phyloP scores from a whole-genome alignment of 2,888 invertebrate genomes.

The Synanthedon vespiformis region DNA sequence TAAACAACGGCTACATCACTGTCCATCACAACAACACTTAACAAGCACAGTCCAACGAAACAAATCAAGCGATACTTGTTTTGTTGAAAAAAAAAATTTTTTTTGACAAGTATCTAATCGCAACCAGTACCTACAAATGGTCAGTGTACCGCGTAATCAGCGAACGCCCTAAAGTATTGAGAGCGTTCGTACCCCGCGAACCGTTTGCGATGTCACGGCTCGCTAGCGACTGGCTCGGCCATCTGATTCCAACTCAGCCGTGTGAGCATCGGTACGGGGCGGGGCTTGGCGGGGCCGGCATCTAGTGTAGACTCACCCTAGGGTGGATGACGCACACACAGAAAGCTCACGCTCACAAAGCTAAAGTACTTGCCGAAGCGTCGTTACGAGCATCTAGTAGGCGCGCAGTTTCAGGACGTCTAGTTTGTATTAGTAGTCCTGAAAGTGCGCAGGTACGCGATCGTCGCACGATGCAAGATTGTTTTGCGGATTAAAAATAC shows the following conservation, averaged over 20 bases:
- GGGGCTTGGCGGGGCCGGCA: conserved; percentile 40
- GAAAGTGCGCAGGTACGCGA: conserved; percentile 10
- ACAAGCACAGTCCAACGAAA: conserved; percentile 33
- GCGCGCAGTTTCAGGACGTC: conserved; percentile 14
- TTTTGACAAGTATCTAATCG: conserved; percentile 58
- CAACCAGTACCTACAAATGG: conserved; percentile 22
- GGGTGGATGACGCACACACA: conserved; percentile 45
- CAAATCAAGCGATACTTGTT: conserved; percentile 19
- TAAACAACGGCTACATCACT: conserved; percentile 17
- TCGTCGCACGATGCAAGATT: conserved; percentile 1
- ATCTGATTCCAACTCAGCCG: conserved; percentile 71
- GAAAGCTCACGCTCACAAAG: conserved; percentile 26
- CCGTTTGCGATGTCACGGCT: conserved; percentile 68
- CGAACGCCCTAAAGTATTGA: conserved; percentile 56
- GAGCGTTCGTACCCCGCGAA: conserved; percentile 53
- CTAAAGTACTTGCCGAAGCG: conserved; percentile 14
- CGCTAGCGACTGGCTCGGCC: conserved; percentile 67
- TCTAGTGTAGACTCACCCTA: conserved; percentile 26
- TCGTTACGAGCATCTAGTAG: conserved; percentile 1
- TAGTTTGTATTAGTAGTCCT: conserved; percentile 1
- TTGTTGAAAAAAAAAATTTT: conserved; percentile 44
- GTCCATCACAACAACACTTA: conserved; percentile 24
- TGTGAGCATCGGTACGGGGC: conserved; percentile 63
- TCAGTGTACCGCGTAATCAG: conserved; percentile 63
- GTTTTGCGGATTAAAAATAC: neutral